These are phyloP conservation scores for Nerophis lumbriciformis DNA, from an alignment of 2,113 vertebrate species.

Conservation along the genomic window DNA sequence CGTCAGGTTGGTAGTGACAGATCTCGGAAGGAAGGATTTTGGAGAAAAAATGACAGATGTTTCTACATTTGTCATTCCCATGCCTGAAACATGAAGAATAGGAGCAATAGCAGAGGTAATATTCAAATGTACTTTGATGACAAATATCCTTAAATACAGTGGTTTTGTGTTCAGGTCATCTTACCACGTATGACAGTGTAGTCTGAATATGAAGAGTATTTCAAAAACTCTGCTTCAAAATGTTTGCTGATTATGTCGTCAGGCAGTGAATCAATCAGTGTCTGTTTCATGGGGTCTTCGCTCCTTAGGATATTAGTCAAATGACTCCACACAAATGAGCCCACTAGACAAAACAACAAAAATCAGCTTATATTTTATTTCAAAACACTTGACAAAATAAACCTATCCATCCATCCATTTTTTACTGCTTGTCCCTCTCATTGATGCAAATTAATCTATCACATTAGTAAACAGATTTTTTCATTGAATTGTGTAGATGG, in stretches of 20 bases:
- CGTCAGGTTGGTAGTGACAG: constrained; percentile 74
- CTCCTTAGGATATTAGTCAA: constrained; percentile 79
- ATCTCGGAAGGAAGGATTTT: constrained; percentile 79
- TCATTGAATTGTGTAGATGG: too few relatives aligned
- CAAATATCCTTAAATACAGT: too few relatives aligned
- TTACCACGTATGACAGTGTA: constrained; percentile 74
- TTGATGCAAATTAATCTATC: background rate
- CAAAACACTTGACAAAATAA: background rate
- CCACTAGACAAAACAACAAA: constrained; percentile 66
- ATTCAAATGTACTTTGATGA: background rate
- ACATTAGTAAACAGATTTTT: background rate
- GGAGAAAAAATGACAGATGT: constrained; percentile 80
- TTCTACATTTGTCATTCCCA: constrained; percentile 77
- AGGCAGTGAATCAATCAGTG: constrained; percentile 73
- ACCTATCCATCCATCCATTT: background rate
- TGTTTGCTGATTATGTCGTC: constrained; percentile 80
- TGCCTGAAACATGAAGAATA: constrained; percentile 51
- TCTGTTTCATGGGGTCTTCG: constrained; percentile 77
- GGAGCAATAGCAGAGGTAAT: background rate
- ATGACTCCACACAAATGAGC: constrained; percentile 87
- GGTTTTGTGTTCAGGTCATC: background rate
- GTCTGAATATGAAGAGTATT: constrained; percentile 84
- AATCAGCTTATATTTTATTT: background rate
- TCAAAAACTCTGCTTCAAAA: constrained; percentile 78
- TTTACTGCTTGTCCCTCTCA: too few relatives aligned